phyloP scores from a whole-genome alignment of 2,888 invertebrate species.

The Biston betularia region DNA sequence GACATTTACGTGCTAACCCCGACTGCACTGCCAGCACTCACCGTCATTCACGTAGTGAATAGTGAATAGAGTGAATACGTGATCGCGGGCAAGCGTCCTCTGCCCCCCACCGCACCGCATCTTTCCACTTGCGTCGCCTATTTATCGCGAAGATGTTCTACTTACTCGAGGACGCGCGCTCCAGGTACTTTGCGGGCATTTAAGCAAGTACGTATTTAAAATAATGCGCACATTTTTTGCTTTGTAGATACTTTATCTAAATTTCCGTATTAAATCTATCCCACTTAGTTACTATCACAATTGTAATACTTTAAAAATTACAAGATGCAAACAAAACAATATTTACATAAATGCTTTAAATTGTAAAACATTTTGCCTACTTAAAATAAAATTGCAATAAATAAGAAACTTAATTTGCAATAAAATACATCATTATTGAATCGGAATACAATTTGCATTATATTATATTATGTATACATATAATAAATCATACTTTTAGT shows the following conservation, averaged over 20 bases:
- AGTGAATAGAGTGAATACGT: no score
- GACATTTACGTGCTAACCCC: no score
- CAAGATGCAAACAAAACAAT: conserved; percentile 41
- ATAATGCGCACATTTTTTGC: neutral
- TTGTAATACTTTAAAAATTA: conserved; percentile 36
- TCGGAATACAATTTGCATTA: neutral
- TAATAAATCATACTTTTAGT: neutral
- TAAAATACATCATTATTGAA: neutral
- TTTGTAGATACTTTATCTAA: conserved; percentile 4
- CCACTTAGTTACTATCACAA: conserved; percentile 41
- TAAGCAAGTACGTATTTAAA: no score
- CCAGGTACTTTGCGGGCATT: no score
- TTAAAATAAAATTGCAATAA: conserved; percentile 57
- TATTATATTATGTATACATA: neutral
- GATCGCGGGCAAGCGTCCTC: no score
- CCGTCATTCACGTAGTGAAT: no score
- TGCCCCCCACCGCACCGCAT: no score
- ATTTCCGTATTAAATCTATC: conserved; percentile 34
- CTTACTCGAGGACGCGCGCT: no score
- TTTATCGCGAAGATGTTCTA: no score
- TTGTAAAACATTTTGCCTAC: conserved; percentile 62
- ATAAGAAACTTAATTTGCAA: conserved; percentile 25
- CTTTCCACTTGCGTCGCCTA: no score
- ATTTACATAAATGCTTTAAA: conserved; percentile 24
- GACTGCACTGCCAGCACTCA: no score